Evolutionary conservation across 2,797 vertebrate genomes (phyloP).

Genomic region (Eospalax fontanierii): DNA sequence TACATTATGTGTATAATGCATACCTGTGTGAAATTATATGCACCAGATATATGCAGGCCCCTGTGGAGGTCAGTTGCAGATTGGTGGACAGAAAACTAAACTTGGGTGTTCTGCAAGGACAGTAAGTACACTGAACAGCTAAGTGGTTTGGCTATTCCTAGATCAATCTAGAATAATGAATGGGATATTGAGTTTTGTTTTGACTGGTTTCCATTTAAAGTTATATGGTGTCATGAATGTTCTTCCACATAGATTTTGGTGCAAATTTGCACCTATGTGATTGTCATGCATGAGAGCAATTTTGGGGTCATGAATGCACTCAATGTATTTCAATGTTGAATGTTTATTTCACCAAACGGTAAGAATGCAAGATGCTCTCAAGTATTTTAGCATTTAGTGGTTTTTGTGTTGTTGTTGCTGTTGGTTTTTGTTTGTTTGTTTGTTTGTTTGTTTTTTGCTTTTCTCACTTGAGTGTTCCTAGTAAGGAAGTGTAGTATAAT

Average conservation of each 20-base stretch:
- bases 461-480: not conserved
- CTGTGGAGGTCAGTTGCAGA: not conserved
- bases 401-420: no score
- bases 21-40: not conserved
- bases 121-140: not conserved
- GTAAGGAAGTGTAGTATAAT: not conserved
- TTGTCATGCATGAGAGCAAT: not conserved
- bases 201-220: slow-evolving; percentile 2
- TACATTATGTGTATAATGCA: not conserved
- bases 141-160: not conserved
- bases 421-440: no score
- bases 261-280: not conserved
- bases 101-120: no score
- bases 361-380: not conserved
- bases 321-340: no score
- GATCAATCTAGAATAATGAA: not conserved
- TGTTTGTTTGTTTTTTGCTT: no score
- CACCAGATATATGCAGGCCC: not conserved
- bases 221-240: not conserved
- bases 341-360: no score
- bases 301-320: not conserved
- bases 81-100: not conserved
- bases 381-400: no score
- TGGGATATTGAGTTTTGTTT: not conserved
- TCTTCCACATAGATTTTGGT: not conserved